A percentile compares a stretch with the other conserved stretches of the same genome.
Evolutionary conservation across 2,113 vertebrate species (phyloP).

Genomic region (Thamnophis sirtalis): DNA sequence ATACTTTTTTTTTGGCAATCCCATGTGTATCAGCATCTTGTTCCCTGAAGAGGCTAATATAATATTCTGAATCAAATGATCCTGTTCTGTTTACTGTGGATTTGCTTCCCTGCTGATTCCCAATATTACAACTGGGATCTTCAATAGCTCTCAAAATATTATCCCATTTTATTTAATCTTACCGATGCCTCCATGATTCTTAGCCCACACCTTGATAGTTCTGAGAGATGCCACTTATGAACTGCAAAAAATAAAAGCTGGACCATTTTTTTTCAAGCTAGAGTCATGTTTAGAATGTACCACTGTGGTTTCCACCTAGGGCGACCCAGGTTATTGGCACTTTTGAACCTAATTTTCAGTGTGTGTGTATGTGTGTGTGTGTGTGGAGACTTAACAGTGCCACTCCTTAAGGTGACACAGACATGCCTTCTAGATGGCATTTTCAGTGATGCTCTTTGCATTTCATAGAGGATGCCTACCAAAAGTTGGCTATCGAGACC

Average conservation of each 20-base stretch:
- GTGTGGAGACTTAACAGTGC: not conserved
- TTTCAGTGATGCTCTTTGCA: slow-evolving; percentile 17
- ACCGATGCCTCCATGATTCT: not conserved
- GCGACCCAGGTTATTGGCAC: not conserved
- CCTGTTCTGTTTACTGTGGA: not conserved
- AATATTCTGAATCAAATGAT: not conserved
- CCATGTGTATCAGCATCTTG: not conserved
- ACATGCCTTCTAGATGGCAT: not conserved
- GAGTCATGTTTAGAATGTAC: not conserved
- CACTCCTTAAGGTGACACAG: not conserved
- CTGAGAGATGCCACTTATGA: not conserved
- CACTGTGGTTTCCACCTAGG: not conserved
- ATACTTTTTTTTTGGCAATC: not conserved
- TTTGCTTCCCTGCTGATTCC: not conserved
- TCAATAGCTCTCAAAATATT: not conserved
- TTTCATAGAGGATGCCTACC: slow-evolving; percentile 80
- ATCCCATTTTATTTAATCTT: not conserved
- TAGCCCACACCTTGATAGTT: not conserved
- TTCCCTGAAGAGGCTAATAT: not conserved
- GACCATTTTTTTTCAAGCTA: not conserved
- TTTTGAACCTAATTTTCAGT: not conserved
- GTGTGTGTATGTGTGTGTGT: too few species aligned
- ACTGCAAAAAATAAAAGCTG: not conserved
- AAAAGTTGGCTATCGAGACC: slow-evolving; percentile 84
- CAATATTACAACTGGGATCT: not conserved